A percentile compares a stretch with the other conserved stretches of the same genome.
These are phyloP conservation scores for Dysmachus trigonus DNA, from an alignment of 2,888 invertebrate genomes.

Conservation along the genomic window DNA sequence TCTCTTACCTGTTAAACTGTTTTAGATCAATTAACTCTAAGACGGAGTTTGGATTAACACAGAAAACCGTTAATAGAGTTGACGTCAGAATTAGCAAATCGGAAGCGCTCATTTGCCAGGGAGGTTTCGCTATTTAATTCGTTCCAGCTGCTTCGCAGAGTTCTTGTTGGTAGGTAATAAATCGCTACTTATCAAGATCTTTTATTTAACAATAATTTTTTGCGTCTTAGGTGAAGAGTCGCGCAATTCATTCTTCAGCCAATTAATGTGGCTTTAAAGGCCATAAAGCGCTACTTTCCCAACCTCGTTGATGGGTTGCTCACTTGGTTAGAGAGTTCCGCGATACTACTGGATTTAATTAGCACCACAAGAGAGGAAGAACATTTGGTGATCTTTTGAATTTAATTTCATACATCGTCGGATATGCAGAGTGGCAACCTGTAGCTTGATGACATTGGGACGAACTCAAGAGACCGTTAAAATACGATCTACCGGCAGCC, in stretches of 20 bases:
- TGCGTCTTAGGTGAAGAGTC: not conserved
- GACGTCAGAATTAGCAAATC: not conserved
- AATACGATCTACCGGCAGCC: not conserved
- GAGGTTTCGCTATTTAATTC: conserved; percentile 11
- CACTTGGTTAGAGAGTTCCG: not conserved
- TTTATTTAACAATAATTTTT: not conserved
- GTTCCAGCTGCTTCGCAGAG: not conserved
- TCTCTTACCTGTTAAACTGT: not conserved
- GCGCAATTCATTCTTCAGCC: not conserved
- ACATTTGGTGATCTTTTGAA: not conserved
- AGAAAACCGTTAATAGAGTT: not conserved
- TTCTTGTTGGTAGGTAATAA: not conserved
- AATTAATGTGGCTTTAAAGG: not conserved
- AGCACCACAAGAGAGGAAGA: not conserved
- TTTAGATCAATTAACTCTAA: not conserved
- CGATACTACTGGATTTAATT: not conserved
- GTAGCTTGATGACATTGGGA: conserved; percentile 14
- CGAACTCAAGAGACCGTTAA: conserved; percentile 18
- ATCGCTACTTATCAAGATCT: not conserved
- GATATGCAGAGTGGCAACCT: not conserved
- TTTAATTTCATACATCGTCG: conserved; percentile 20
- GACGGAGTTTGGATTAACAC: not conserved
- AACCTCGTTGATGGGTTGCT: not conserved
- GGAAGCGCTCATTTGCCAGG: not conserved
- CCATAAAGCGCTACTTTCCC: not conserved